Evolutionary conservation across 2,888 invertebrate species (phyloP).

Genomic region (Lasioglossum malachurum): DNA sequence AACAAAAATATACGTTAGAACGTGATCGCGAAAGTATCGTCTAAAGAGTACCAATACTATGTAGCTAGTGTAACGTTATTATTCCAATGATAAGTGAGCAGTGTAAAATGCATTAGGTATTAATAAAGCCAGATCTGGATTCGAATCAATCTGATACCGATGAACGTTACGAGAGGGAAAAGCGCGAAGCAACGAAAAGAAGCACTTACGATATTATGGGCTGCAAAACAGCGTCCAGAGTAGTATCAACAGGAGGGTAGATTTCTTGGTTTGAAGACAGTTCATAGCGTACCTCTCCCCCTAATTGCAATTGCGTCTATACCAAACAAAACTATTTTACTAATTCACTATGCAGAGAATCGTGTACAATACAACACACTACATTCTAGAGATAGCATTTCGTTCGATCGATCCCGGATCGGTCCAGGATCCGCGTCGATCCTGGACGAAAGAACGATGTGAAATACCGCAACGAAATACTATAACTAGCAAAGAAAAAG

Average conservation of each 20-base stretch:
- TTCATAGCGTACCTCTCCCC: conserved; percentile 83
- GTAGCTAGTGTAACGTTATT: conserved; percentile 26
- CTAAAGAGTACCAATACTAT: conserved; percentile 31
- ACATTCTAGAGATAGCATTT: conserved; percentile 51
- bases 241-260: conserved; percentile 82
- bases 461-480: conserved; percentile 32
- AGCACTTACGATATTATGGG: conserved; percentile 84
- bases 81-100: conserved; percentile 32
- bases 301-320: conserved; percentile 84
- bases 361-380: conserved; percentile 45
- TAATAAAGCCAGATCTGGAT: conserved; percentile 64
- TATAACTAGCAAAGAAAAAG: conserved; percentile 30
- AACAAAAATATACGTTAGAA: conserved; percentile 22
- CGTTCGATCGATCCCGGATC: not conserved
- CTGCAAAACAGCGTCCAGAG: conserved; percentile 84
- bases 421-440: not conserved
- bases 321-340: conserved; percentile 81
- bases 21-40: not conserved
- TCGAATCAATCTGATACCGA: conserved; percentile 38
- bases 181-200: conserved; percentile 68
- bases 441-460: not conserved
- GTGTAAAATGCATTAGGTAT: conserved; percentile 62
- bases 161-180: conserved; percentile 41
- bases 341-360: conserved; percentile 67
- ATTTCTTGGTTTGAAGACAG: conserved; percentile 83